Conservation (phyloP, 2,797 vertebrate genomes). For the Esox masquinongy region DNA sequence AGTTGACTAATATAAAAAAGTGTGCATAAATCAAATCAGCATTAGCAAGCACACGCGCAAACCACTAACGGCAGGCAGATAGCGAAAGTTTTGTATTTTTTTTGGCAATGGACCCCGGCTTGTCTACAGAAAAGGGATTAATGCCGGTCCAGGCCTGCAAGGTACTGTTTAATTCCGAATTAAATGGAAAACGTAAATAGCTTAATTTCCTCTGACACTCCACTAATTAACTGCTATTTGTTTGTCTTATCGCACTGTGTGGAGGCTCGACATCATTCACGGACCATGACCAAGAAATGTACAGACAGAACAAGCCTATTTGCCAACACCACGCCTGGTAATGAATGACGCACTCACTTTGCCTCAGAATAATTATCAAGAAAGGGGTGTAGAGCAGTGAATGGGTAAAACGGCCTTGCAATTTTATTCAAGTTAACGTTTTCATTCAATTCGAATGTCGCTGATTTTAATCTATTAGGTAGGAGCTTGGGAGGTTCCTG, state of each 20-base stretch:
- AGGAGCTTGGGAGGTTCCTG: not conserved
- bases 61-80: not conserved
- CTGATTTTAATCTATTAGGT: conserved; percentile 28
- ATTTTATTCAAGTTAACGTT: conserved; percentile 19
- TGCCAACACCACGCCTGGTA: not conserved
- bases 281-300: conserved; percentile 14
- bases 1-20: no score
- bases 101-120: conserved; percentile 1
- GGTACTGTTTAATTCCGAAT: conserved; percentile 10
- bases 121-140: not conserved
- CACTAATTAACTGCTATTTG: conserved; percentile 19
- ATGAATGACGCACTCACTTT: conserved; percentile 1
- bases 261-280: conserved; percentile 13
- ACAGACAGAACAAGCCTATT: conserved; percentile 25
- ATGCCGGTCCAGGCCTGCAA: not conserved
- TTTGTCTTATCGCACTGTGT: conserved; percentile 1
- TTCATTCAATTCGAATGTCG: conserved; percentile 34
- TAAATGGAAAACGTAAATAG: conserved; percentile 9
- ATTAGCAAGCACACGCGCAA: not conserved
- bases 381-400: conserved; percentile 15
- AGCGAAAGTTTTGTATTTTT: not conserved
- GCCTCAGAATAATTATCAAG: conserved; percentile 11
- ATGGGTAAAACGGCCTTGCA: conserved; percentile 12
- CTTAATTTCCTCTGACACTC: not conserved
- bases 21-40: not conserved